Evolutionary conservation across 2,888 invertebrate species (phyloP), one percentile per base, ranked within the genome.

Genomic region (Hydrotaea cyrtoneurina): DNA sequence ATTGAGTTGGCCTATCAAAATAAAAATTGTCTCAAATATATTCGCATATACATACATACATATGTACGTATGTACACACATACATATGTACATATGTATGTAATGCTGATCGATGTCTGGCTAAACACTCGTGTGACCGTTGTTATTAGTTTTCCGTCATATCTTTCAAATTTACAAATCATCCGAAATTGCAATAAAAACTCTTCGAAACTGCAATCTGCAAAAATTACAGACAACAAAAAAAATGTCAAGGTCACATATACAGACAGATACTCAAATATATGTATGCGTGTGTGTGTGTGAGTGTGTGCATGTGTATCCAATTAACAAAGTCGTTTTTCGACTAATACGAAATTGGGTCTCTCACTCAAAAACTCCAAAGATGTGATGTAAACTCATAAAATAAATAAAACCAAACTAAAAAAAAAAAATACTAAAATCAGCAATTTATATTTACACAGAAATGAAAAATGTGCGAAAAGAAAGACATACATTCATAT

Each of bases 171-270:
- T 10, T 3, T 43, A 2, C 43, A 17, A 7, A 21, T n/a, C 26
- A 17, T 31, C 31, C 57, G 11, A n/a, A 50, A n/a, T 10, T 72
- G 0, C 17, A 43, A 43, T 43, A 10, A 43, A 43, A 31, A 2
- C 31, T 31, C 31, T 31, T 31, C 31, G 39, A 39, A 39, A 39
- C 13, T 69, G 5, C 78, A 82, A n/a, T n/a, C 50, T 2, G 15
- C 50, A 3, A 55, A 53, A 59, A 31, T 59, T 23, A 8, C 15
- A 31, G 31, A 66, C n/a, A n/a, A n/a, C n/a, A n/a, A n/a, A n/a
- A n/a, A 69, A 69, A 69, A 69, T 69, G 69, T 69, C 69, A 69
- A 69, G 69, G 69, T 46, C 23, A 36, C 31, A n/a, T 31, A 62
- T 31, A 31, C 31, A n/a, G 2, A 31, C 31, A 7, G 31, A 31